Evolutionary conservation across 2,797 vertebrate species (phyloP), one percentile per base, ranked within the genome.

Genomic region (Takifugu ocellatus): DNA sequence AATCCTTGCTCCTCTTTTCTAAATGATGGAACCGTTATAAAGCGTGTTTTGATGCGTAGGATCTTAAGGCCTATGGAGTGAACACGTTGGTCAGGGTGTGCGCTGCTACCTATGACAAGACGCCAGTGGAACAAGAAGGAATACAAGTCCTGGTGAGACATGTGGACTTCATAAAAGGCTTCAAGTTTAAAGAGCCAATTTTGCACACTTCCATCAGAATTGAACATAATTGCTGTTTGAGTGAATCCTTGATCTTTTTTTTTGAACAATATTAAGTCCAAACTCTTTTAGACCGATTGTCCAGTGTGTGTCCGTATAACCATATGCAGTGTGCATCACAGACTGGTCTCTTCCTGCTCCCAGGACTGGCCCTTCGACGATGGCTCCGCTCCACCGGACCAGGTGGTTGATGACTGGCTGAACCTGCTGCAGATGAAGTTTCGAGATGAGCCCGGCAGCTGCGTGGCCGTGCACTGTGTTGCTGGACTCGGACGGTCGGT

Each of bases 61-160:
- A 89, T 59, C 91, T 99, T 72, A 99, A 97, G 88, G 93, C 92
- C 17, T 98, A 91, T 0, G 93, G 94, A 64, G 96, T 97, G 51
- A 95, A 92, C 61, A 99, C 96, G 31, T 85, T 99, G 86, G 96
- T 99, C 72, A 90, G 96, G 86, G 96, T 99, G 62, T 99, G 96
- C 80, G 90, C 96, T 65, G 92, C 96, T 54, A 98, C 96, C 1
- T 99, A 98, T 2, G 94, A 99, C 78, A 94, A 95, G 88, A 88
- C 95, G 55, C 96, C 96, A 0, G 92, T 98, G 47, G 96, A 98
- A 63, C 95, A 96, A 74, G 95, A 99, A 89, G 95, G 94, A 57
- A 95, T 98, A 82, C 93, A 94, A 24, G 93, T 99, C 75, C 82
- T 97, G 89, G 96, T 98, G 85, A 92, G 36, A 5, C 36, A 3